A percentile compares a stretch with the other conserved stretches of the same genome.
Conservation (phyloP, 2,113 vertebrate genomes). For the Stigmatopora nigra region DNA sequence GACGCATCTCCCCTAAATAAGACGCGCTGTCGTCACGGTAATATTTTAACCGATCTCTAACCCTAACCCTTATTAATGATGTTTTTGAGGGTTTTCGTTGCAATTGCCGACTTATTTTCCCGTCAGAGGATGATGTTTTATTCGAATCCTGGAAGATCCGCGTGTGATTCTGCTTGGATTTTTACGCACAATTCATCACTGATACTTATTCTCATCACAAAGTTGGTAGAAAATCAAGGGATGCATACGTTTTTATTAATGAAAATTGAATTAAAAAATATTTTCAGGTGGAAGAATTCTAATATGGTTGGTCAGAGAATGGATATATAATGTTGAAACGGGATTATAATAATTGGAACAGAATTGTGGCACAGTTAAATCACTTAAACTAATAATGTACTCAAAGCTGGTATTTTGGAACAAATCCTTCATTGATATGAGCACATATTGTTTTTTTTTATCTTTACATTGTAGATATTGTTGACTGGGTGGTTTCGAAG, state of each 20-base stretch:
- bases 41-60: no score
- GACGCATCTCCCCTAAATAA: conserved; percentile 15
- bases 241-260: neutral
- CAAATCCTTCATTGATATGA: no score
- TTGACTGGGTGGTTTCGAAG: no score
- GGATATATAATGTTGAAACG: no score
- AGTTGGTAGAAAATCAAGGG: no score
- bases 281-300: no score
- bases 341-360: no score
- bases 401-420: no score
- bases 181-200: neutral
- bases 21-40: conserved; percentile 25
- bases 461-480: no score
- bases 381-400: no score
- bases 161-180: neutral
- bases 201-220: neutral
- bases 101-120: neutral
- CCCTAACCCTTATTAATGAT: neutral
- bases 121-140: neutral
- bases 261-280: neutral
- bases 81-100: neutral
- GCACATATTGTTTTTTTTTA: no score
- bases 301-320: neutral
- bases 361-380: no score
- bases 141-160: neutral